A percentile compares a stretch with the other conserved stretches of the same genome.
Conservation (phyloP, 2,888 invertebrate genomes). For the Agrilus biguttatus region DNA sequence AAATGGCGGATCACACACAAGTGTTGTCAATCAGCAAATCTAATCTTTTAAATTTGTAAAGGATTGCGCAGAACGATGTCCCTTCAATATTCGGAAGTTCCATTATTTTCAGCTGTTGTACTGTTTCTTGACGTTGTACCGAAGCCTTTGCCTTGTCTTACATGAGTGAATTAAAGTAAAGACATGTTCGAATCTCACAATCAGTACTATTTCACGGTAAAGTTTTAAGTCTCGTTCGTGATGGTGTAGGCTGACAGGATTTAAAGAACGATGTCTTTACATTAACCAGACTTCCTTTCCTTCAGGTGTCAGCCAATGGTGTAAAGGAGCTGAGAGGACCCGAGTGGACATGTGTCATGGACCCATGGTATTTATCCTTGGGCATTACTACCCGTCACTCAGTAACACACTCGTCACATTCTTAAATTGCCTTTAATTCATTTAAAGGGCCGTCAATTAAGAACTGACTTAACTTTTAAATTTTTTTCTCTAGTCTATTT, state of each 20-base stretch:
- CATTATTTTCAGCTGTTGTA: too few relatives aligned
- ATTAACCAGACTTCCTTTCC: slow-evolving; percentile 40
- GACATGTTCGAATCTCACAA: too few relatives aligned
- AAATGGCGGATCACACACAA: too few relatives aligned
- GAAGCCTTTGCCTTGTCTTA: too few relatives aligned
- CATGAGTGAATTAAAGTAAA: too few relatives aligned
- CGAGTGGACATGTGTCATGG: slow-evolving; percentile 18
- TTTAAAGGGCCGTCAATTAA: slow-evolving; percentile 5
- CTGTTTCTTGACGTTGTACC: too few relatives aligned
- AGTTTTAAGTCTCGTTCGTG: slow-evolving; percentile 16
- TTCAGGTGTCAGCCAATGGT: slow-evolving; percentile 34
- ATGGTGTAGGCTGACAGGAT: slow-evolving; percentile 31
- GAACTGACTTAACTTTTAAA: slow-evolving; percentile 6
- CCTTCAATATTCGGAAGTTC: too few relatives aligned
- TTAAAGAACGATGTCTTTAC: slow-evolving; percentile 29
- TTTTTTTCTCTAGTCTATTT: slow-evolving; percentile 12
- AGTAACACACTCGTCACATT: slow-evolving; percentile 24
- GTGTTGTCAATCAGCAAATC: too few relatives aligned
- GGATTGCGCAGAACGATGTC: too few relatives aligned
- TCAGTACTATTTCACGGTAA: too few relatives aligned
- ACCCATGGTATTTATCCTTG: slow-evolving; percentile 43
- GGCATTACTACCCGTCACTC: slow-evolving; percentile 32
- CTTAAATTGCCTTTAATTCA: slow-evolving; percentile 7
- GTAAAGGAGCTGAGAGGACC: slow-evolving; percentile 12
- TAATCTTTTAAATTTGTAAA: too few relatives aligned